Evolutionary conservation across 2,797 vertebrate species (phyloP).

Genomic region (Tenualosa thibaudeaui): DNA sequence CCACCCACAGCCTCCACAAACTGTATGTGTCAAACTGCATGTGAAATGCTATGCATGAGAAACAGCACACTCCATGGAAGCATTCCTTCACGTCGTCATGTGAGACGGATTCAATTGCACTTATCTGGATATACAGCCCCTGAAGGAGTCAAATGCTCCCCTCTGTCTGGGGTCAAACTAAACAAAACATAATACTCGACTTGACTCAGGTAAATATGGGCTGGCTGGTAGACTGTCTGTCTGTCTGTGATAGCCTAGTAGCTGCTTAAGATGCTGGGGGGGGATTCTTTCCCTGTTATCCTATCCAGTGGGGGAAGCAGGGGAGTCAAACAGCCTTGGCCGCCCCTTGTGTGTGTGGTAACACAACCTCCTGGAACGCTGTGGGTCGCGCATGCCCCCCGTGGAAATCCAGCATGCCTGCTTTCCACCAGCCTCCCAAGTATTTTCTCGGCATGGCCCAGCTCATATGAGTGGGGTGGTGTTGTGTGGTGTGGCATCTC

Average conservation of each 20-base stretch:
- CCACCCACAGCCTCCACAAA: background rate
- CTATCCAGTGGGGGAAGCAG: background rate
- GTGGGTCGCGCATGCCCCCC: background rate
- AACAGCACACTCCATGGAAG: background rate
- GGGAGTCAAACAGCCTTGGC: background rate
- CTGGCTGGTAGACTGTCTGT: background rate
- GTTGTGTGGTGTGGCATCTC: background rate
- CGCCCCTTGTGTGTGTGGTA: constrained; percentile 9
- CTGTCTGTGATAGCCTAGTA: background rate
- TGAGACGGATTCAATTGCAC: constrained; percentile 7
- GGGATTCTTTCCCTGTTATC: constrained; percentile 17
- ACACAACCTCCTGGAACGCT: constrained; percentile 4
- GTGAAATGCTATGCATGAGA: background rate
- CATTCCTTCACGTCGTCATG: background rate
- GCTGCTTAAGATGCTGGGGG: background rate
- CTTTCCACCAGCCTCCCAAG: background rate
- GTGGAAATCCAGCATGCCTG: background rate
- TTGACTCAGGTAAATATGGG: background rate
- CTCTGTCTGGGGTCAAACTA: constrained; percentile 27
- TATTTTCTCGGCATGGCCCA: background rate
- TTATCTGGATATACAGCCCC: constrained; percentile 3
- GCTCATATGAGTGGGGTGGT: background rate
- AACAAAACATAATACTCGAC: constrained; percentile 29
- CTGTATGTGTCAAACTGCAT: background rate
- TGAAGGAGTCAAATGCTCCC: constrained; percentile 21